Evolutionary conservation across 2,888 invertebrate species (phyloP), one percentile per base, ranked within the genome.

Genomic region (Gymnosoma rotundatum): DNA sequence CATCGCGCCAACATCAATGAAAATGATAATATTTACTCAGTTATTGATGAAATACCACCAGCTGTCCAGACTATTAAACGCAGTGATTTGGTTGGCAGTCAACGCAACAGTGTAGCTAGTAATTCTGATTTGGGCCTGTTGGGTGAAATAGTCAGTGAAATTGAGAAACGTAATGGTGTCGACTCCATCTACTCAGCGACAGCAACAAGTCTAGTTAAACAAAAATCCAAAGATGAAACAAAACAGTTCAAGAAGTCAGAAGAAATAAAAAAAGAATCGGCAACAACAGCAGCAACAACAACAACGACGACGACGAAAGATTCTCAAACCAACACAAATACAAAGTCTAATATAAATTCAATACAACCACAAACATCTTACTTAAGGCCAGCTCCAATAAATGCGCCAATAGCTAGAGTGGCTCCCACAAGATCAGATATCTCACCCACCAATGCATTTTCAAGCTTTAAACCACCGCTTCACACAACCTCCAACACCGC

Each of bases 171-270:
- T 45, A 97, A 97, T 90, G 95, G 96, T 89, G 95, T 95, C 50
- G 97, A 97, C 88, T 97, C 97, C 0, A 97, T 97, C 87, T 97
- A 97, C 90, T 96, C 97, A 0, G 95, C 96, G 0, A 95, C 96
- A 0, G 95, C 96, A 0, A 95, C 96, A 1, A 96, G 95, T 0
- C 91, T 96, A 2, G 93, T 69, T 20, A 89, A 86, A 67, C 56
- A 12, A 80, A 88, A 85, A 58, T 18, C 92, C 82, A 36, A 75
- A 86, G 94, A 94, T 85, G 94, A 84, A 52, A 87, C 7, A 60
- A 38, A 76, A 56, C 52, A 74, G 52, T 1, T 38, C 25, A 83
- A 85, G 48, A 83, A 85, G 48, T 36, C 56, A 16, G 86, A 83
- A 18, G 83, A 80, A 20, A 20, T 38, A 5, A 67, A 38, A 10